A percentile compares a stretch with the other conserved stretches of the same genome.
Evolutionary conservation across 2,888 invertebrate genomes (phyloP).

Genomic region (Hymenopus coronatus): DNA sequence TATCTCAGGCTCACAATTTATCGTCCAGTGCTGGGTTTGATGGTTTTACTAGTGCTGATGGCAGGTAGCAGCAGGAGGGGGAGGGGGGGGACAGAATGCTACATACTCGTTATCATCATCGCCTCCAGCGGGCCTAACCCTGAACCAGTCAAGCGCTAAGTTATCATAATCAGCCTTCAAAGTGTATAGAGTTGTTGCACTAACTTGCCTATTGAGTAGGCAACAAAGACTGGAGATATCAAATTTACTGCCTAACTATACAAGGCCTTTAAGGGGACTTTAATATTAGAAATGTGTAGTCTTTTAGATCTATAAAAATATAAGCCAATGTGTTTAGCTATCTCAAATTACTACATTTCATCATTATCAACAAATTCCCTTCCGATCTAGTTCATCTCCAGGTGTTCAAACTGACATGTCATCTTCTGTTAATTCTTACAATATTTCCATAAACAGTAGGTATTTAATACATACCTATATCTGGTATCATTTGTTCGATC

Average conservation of each 20-base stretch:
- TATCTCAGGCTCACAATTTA: not conserved
- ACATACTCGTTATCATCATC: not conserved
- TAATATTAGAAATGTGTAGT: not conserved
- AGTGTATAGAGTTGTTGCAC: not conserved
- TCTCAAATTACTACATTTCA: too few species aligned
- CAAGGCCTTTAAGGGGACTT: not conserved
- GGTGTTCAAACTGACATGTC: not conserved
- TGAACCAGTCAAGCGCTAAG: not conserved
- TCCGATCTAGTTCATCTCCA: not conserved
- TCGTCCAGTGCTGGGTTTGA: not conserved
- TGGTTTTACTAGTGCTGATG: constrained; percentile 15
- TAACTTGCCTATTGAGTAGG: not conserved
- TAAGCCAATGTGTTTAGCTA: too few species aligned
- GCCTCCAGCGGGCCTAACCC: not conserved
- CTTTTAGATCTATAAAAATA: not conserved
- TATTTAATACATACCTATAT: too few species aligned
- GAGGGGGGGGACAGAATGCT: not conserved
- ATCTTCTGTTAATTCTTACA: not conserved
- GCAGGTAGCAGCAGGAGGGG: not conserved
- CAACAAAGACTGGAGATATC: not conserved
- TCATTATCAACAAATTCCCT: not conserved
- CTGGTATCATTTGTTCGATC: too few species aligned
- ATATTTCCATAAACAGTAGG: too few species aligned
- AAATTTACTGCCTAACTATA: not conserved
- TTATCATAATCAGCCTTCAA: not conserved